Base-by-base conservation (phyloP, 2,888 invertebrate genomes). In the Epinotia ramella region DNA sequence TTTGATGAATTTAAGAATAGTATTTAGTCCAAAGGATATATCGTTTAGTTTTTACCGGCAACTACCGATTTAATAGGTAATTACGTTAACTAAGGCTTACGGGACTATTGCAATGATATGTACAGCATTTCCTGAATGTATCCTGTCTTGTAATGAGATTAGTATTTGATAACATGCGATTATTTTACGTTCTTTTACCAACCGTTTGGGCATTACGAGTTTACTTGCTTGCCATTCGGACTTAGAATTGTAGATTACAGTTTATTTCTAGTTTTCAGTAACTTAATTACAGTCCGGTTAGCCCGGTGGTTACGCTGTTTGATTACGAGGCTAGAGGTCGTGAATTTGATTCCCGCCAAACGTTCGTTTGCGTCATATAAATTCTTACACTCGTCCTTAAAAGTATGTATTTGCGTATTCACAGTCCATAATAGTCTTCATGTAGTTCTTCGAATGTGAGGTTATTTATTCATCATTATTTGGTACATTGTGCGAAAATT, bases 81-180 rank as follows among this genome's bases (percentile, higher is more conserved):
- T 69, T 59, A 24, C 16, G 57, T 28, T 60, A 28, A 69, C 46
- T 46, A 44, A 57, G 4, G n/a, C 2, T n/a, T 11, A n/a, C 69
- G 5, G 16, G 59, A 46, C 6, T 46, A 69, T 16, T 59, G 68
- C 68, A 68, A 44, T 69, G 59, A 69, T 69, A 49, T 49, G 16
- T 49, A 46, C 69, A 11, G 49, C 9, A 20, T 20, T 68, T 68
- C 68, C 57, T 67, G n/a, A 56, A 12, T 13, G 9, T 13, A 56
- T 67, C 56, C 67, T 67, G n/a, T 33, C 40, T 13, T 24, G 20
- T 46, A 46, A 18, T 40, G 12, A 7, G 9, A 24, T 24, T 68
- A 57, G 44, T 24, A 46, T 60, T 69, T 24, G 59, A 60, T 69
- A 60, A 69, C 11, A 56, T 49, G n/a, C 16, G 7, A n/a, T 16